Conservation (phyloP, 2,113 vertebrate species). For the Forbesichthys agassizii region DNA sequence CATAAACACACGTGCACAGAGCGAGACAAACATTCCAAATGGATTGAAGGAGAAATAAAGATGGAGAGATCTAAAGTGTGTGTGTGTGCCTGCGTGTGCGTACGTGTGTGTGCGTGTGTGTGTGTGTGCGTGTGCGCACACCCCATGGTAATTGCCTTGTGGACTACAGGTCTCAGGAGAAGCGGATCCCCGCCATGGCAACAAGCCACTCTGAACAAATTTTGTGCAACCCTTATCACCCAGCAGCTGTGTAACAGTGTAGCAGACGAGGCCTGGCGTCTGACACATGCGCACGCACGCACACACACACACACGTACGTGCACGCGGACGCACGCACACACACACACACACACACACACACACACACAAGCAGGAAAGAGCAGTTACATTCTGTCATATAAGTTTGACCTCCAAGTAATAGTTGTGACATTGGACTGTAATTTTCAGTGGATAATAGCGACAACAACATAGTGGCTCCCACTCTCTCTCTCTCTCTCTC, state of each 20-base stretch:
- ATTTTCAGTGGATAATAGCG: constrained; percentile 65
- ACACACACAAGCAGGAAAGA: constrained; percentile 18
- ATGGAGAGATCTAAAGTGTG: background rate
- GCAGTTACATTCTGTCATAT: constrained; percentile 30
- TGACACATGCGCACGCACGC: constrained; percentile 29
- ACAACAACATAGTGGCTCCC: constrained; percentile 59
- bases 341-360: background rate
- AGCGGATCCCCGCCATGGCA: constrained; percentile 71
- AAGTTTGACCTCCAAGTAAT: constrained; percentile 68
- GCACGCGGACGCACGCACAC: constrained; percentile 6
- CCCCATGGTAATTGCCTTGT: constrained; percentile 41
- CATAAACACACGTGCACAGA: constrained; percentile 53
- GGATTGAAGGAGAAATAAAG: constrained; percentile 22
- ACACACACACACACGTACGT: constrained; percentile 15
- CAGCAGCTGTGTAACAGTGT: constrained; percentile 39
- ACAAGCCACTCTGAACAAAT: constrained; percentile 64
- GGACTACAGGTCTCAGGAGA: constrained; percentile 60
- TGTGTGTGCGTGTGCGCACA: constrained; percentile 11
- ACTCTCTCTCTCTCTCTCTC: constrained; percentile 30
- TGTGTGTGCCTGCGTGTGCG: background rate
- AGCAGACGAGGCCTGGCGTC: constrained; percentile 51
- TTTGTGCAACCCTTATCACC: constrained; percentile 48
- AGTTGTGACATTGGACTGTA: constrained; percentile 69
- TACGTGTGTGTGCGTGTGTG: background rate
- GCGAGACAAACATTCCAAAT: constrained; percentile 17